Conservation (phyloP, 2,797 vertebrate genomes). For the Emys orbicularis region DNA sequence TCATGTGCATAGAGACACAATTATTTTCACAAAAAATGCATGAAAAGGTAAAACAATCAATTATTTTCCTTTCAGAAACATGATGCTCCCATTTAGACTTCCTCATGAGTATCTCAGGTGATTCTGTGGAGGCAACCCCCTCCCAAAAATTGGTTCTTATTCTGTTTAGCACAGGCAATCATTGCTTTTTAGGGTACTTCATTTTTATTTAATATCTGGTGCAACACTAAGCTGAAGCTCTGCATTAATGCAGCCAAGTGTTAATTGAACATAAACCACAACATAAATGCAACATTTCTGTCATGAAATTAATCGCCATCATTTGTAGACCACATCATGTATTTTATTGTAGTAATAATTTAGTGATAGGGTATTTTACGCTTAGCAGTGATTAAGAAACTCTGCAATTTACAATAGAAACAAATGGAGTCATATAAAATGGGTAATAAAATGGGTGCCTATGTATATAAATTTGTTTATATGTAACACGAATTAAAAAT, state of each 20-base stretch:
- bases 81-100: constrained; percentile 26
- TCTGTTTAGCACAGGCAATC: constrained; percentile 29
- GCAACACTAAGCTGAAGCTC: constrained; percentile 38
- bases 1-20: background rate
- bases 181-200: constrained; percentile 40
- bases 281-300: constrained; percentile 56
- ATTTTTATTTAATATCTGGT: constrained; percentile 47
- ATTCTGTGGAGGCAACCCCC: constrained; percentile 7
- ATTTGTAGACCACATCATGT: constrained; percentile 58
- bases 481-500: constrained; percentile 60
- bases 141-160: constrained; percentile 47
- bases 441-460: constrained; percentile 47
- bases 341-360: constrained; percentile 67
- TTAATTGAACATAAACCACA: constrained; percentile 72
- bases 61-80: constrained; percentile 38
- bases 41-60: constrained; percentile 18
- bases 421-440: constrained; percentile 3
- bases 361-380: constrained; percentile 57
- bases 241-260: constrained; percentile 53
- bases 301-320: constrained; percentile 63
- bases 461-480: constrained; percentile 56
- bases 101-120: constrained; percentile 36
- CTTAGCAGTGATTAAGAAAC: constrained; percentile 69
- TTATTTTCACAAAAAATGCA: background rate
- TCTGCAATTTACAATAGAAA: constrained; percentile 55